Evolutionary conservation across 1,140 invertebrate genomes (phyloP), one percentile per base, ranked within the genome.

Genomic region (Tachypleus tridentatus): DNA sequence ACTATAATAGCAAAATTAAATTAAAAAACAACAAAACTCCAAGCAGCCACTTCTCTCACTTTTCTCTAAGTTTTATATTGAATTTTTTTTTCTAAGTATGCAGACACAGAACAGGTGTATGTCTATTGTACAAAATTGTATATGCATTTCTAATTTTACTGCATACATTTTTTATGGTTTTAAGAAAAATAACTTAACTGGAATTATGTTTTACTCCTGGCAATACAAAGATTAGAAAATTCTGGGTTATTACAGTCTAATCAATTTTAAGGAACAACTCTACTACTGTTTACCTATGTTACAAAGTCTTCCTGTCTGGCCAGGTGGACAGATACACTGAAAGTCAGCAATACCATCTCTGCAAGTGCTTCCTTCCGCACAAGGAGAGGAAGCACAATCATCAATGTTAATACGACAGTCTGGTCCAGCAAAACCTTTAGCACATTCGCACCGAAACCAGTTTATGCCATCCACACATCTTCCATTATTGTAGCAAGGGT

Each of bases 241-340:
- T 49, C n/a, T 57, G 9, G 47, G 58, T 11, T 3, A 57, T 49
- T 57, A 57, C 5, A 7, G 57, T 61, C 6, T 29, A 51, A 61
- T 29, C 53, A 4, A 8, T 53, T 9, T 9, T 62, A 10, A n/a
- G 58, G 51, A 6, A 11, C 61, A 4, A 49, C n/a, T 7, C 52
- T 47, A 11, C 4, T 52, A 47, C 53, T 7, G 60, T 63, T 67
- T 60, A 67, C 66, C 63, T 48, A 62, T 64, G 72, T 96, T 90
- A 73, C 94, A 97, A 71, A 91, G 91, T 54, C 85, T 85, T 49
- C 91, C 91, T 68, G 86, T 88, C 68, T 84, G 92, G 58, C 91
- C 91, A 63, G 86, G 81, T 47, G 89, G 86, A 75, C 93, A 97
- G 10, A 86, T 74, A 70, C 93, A 97, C 56, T 85, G 85, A 73